Evolutionary conservation across 2,888 invertebrate species (phyloP), one percentile per base, ranked within the genome.

Genomic region (Liposcelis brunnea): DNA sequence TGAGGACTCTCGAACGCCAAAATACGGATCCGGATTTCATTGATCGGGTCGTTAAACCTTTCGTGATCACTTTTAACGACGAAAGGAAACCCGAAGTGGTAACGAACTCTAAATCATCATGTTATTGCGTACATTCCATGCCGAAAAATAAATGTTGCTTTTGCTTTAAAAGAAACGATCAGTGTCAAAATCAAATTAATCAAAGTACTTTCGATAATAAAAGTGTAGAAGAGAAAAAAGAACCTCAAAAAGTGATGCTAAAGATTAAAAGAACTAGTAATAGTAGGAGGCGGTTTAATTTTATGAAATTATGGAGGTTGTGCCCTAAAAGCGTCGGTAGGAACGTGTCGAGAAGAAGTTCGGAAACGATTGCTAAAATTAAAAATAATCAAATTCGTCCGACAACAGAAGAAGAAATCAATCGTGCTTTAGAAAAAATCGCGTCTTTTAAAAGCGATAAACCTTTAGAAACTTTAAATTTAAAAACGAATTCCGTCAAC

Each of bases 311-410:
- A 18, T 21, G 16, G 19, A 40, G 21, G 19, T 19, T 19, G 40
- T 40, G 40, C 19, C 40, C 40, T 3, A 40, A 40, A 11, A 16
- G 19, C n/a, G 19, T 40, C 4, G 11, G 19, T 40, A 7, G 12
- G 12, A 21, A 40, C 19, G 21, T 40, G 16, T 40, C 40, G 5
- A 14, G 18, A 10, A 14, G 40, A 7, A 19, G 18, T 18, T 40
- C 40, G 4, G 12, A 16, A 6, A 6, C 19, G 14, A 31, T 19
- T 2, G 26, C n/a, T 7, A 47, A 34, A 26, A 19, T 48, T 10
- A 38, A 44, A n/a, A 26, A 40, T 14, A 48, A 48, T 26, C 48
- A 48, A 40, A 42, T 46, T 14, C 31, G 45, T 40, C 48, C 48
- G 12, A 40, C 40, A 7, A 40, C 40, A 3, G 40, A 40, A 14